These are phyloP conservation scores for Congeria kusceri DNA, from an alignment of 2,888 invertebrate genomes.

Conservation along the genomic window DNA sequence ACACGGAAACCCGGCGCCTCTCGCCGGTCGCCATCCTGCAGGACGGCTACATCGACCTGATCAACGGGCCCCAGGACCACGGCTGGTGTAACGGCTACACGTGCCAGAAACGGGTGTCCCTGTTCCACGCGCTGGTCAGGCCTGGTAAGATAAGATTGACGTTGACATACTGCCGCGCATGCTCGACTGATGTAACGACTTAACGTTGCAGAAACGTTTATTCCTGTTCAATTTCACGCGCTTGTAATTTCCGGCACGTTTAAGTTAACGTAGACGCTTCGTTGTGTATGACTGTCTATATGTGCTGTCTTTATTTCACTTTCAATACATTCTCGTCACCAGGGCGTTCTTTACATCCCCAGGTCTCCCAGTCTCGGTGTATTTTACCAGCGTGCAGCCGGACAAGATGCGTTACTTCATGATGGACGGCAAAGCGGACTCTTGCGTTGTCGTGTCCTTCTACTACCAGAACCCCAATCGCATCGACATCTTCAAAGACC, in stretches of 20 bases:
- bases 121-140: slow-evolving; percentile 78
- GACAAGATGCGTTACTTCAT: slow-evolving; percentile 75
- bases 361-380: slow-evolving; percentile 43
- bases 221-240: too few species aligned
- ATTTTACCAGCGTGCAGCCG: slow-evolving; percentile 78
- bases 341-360: too few species aligned
- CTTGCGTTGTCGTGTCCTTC: slow-evolving; percentile 69
- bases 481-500: slow-evolving; percentile 69
- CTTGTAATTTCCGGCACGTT: too few species aligned
- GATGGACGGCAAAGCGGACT: slow-evolving; percentile 64
- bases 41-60: slow-evolving; percentile 79
- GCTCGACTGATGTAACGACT: too few species aligned
- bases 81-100: slow-evolving; percentile 84
- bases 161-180: too few species aligned
- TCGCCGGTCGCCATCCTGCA: slow-evolving; percentile 78
- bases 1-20: slow-evolving; percentile 81
- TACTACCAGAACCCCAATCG: slow-evolving; percentile 70
- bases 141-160: slow-evolving; percentile 71
- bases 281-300: too few species aligned
- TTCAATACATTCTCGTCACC: too few species aligned
- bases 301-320: too few species aligned
- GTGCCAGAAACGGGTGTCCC: slow-evolving; percentile 81
- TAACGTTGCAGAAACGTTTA: too few species aligned
- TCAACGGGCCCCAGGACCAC: slow-evolving; percentile 85
- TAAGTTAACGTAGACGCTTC: too few species aligned